phyloP scores from a whole-genome alignment of 2,888 invertebrate genomes.

The Himalopsyche kuldschensis region DNA sequence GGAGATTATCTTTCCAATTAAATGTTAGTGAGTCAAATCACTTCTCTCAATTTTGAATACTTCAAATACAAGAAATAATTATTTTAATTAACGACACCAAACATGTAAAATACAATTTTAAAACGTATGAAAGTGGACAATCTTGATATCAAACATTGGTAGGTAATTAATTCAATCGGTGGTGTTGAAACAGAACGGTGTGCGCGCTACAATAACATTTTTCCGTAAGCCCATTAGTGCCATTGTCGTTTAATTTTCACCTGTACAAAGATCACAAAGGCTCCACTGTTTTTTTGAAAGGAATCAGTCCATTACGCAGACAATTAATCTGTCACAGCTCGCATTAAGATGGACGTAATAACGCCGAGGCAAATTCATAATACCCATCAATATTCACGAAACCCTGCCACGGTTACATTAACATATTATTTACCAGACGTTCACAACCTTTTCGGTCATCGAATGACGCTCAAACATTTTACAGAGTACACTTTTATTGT shows the following conservation, averaged over 20 bases:
- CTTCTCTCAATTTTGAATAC: too few relatives aligned
- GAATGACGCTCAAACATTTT: too few relatives aligned
- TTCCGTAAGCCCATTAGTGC: not conserved
- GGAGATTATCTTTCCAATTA: too few relatives aligned
- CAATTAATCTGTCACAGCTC: conserved; percentile 28
- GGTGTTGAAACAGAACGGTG: not conserved
- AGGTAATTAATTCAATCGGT: not conserved
- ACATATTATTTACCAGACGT: not conserved
- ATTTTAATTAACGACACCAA: too few relatives aligned
- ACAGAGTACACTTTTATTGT: too few relatives aligned
- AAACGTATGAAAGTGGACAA: not conserved
- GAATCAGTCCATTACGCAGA: conserved; percentile 21
- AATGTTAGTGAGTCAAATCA: too few relatives aligned
- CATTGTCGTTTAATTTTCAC: not conserved
- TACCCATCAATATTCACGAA: conserved; percentile 2
- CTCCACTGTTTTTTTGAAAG: not conserved
- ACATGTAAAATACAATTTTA: too few relatives aligned
- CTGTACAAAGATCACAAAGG: not conserved
- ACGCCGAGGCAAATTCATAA: conserved; percentile 24
- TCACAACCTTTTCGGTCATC: not conserved
- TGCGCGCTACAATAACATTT: not conserved
- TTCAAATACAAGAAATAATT: too few relatives aligned
- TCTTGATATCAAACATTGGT: not conserved
- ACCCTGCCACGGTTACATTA: not conserved
- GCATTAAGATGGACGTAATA: conserved; percentile 3